A percentile compares a stretch with the other conserved stretches of the same genome.
Conservation (phyloP, 2,888 invertebrate species). For the Calameuta filiformis region DNA sequence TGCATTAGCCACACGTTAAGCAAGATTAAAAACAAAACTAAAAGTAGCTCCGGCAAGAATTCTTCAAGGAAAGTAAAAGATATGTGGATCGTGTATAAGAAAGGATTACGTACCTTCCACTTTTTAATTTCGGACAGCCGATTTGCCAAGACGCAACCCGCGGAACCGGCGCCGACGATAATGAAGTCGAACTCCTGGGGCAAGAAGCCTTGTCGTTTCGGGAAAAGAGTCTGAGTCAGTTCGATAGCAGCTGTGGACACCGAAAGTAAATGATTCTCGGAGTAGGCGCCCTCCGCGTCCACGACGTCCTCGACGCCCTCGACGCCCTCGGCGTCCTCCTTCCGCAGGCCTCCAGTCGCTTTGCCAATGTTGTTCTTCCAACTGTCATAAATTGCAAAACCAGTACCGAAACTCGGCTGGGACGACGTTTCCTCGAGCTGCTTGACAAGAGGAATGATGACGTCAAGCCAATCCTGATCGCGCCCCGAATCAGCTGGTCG, state of each 20-base stretch:
- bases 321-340: background rate
- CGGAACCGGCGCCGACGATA: conserved; percentile 70
- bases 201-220: conserved; percentile 3
- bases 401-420: conserved; percentile 8
- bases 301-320: too few relatives aligned
- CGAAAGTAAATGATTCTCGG: background rate
- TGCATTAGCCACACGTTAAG: too few relatives aligned
- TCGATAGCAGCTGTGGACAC: background rate
- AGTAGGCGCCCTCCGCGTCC: conserved; percentile 1
- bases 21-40: too few relatives aligned
- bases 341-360: background rate
- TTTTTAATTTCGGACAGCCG: conserved; percentile 58
- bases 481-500: conserved; percentile 9
- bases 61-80: too few relatives aligned
- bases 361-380: conserved; percentile 8
- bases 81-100: too few relatives aligned
- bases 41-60: too few relatives aligned
- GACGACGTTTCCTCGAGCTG: conserved; percentile 1
- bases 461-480: background rate
- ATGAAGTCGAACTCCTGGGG: conserved; percentile 66
- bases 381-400: conserved; percentile 15
- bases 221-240: background rate
- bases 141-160: conserved; percentile 70
- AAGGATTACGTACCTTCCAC: conserved; percentile 39
- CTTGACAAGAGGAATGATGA: conserved; percentile 12